A percentile compares a stretch with the other conserved stretches of the same genome.
Evolutionary conservation across 2,888 invertebrate genomes (phyloP).

Genomic region (Rhorus exstirpatorius): DNA sequence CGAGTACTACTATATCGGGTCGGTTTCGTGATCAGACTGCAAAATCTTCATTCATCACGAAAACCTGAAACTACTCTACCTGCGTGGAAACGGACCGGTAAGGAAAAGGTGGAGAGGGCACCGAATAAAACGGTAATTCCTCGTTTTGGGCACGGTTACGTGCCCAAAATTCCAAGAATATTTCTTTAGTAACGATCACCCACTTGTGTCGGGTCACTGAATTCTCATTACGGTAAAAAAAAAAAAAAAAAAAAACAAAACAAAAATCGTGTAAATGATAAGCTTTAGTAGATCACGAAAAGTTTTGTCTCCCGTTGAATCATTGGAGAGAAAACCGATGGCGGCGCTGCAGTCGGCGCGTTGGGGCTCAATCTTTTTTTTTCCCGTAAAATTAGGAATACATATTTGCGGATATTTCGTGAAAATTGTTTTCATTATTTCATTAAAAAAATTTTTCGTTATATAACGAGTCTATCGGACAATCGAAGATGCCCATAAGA

Average conservation of each 20-base stretch:
- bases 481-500: too few species aligned
- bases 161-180: slow-evolving; percentile 47
- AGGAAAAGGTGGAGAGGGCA: slow-evolving; percentile 10
- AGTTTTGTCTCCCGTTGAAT: neutral
- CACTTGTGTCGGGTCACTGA: neutral
- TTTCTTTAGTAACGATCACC: slow-evolving; percentile 14
- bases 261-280: neutral
- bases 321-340: slow-evolving; percentile 3
- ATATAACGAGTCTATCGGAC: too few species aligned
- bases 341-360: too few species aligned
- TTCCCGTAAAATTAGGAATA: too few species aligned
- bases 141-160: slow-evolving; percentile 26
- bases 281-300: neutral
- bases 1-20: slow-evolving; percentile 53
- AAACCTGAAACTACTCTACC: slow-evolving; percentile 28
- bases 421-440: too few species aligned
- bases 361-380: too few species aligned
- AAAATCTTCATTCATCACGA: slow-evolving; percentile 24
- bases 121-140: slow-evolving; percentile 55
- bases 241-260: neutral
- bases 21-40: slow-evolving; percentile 64
- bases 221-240: slow-evolving; percentile 10
- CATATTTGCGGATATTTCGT: too few species aligned
- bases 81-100: slow-evolving; percentile 32
- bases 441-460: too few species aligned